These are phyloP conservation scores for Colostygia pectinataria DNA, from an alignment of 2,888 invertebrate species.

Conservation along the genomic window DNA sequence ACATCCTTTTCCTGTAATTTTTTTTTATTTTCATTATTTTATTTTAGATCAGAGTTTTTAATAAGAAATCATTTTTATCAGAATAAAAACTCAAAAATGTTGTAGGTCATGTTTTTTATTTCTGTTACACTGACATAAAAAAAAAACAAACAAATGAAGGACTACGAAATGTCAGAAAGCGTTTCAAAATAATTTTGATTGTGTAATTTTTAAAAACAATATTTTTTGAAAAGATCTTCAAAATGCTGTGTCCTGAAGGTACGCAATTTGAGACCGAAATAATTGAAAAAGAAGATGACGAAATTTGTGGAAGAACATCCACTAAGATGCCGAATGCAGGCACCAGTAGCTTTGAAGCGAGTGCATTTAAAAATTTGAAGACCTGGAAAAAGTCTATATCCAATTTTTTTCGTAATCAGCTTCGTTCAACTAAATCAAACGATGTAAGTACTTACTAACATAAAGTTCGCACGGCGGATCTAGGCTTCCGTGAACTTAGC, in stretches of 20 bases:
- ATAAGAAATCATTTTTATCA: too few species aligned
- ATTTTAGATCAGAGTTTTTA: too few species aligned
- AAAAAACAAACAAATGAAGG: conserved; percentile 30
- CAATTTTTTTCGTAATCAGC: conserved; percentile 72
- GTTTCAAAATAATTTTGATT: conserved; percentile 33
- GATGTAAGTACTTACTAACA: conserved; percentile 56
- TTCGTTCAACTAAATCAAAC: conserved; percentile 71
- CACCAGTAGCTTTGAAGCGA: conserved; percentile 55
- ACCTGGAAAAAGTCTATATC: conserved; percentile 76
- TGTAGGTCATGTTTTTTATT: conserved; percentile 5
- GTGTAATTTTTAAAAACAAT: conserved; percentile 48
- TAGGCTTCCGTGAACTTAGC: too few species aligned
- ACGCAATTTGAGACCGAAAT: conserved; percentile 54
- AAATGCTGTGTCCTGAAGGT: conserved; percentile 73
- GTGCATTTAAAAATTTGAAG: conserved; percentile 65
- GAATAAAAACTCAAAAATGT: neutral
- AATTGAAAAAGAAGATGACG: conserved; percentile 53
- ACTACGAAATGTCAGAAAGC: conserved; percentile 25
- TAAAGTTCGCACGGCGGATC: neutral
- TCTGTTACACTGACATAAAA: conserved; percentile 7
- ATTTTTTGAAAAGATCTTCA: conserved; percentile 50
- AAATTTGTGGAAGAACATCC: conserved; percentile 45
- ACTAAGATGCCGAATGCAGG: conserved; percentile 58
- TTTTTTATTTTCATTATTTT: too few species aligned
- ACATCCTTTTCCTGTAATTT: too few species aligned